Conservation (phyloP, 2,797 vertebrate species). For the Tarsius wallacei region DNA sequence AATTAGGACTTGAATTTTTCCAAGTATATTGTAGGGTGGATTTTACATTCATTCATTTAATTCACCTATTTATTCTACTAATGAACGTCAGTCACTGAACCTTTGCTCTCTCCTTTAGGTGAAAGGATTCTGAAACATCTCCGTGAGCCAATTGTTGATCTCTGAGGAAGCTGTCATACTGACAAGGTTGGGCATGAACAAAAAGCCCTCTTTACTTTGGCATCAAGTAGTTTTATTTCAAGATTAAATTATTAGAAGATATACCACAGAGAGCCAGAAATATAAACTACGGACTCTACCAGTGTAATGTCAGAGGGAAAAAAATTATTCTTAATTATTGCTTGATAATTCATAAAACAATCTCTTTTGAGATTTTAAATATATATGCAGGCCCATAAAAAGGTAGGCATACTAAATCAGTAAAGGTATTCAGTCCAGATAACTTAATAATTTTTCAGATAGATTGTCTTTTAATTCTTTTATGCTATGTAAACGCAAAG, state of each 20-base stretch:
- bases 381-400: background rate
- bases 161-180: background rate
- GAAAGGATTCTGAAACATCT: background rate
- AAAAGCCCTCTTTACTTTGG: background rate
- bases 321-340: background rate
- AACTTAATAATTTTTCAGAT: conserved; percentile 22
- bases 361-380: background rate
- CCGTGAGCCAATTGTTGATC: background rate
- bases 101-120: background rate
- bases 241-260: background rate
- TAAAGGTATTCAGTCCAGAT: background rate
- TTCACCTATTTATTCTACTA: background rate
- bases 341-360: background rate
- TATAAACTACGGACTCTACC: background rate
- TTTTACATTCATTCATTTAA: background rate
- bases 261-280: background rate
- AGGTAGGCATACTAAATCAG: background rate
- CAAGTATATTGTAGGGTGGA: background rate
- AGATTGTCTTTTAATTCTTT: background rate
- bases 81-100: background rate
- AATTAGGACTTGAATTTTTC: background rate
- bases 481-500: background rate
- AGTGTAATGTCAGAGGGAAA: background rate
- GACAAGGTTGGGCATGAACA: background rate
- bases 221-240: background rate